phyloP scores from a whole-genome alignment of 2,113 vertebrate genomes.

The Sisor rabdophorus region DNA sequence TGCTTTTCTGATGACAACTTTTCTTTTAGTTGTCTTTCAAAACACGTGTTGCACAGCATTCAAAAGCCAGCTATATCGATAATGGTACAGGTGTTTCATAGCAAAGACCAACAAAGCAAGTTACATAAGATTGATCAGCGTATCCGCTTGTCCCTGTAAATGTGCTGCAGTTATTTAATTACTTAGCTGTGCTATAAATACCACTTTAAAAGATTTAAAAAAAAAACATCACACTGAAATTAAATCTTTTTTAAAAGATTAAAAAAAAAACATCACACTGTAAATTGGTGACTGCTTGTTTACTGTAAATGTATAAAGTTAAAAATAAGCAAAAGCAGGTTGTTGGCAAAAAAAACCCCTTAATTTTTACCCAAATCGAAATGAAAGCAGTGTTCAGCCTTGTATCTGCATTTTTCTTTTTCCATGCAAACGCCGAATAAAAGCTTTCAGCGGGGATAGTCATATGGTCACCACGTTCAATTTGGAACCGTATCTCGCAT shows the following conservation, averaged over 20 bases:
- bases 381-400: background rate
- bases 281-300: background rate
- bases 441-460: background rate
- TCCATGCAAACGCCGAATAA: background rate
- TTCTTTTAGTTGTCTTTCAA: background rate
- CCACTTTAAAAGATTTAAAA: background rate
- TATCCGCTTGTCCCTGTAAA: background rate
- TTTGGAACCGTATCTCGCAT: background rate
- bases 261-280: background rate
- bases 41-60: background rate
- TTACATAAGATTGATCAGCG: background rate
- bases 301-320: background rate
- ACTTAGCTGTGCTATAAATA: background rate
- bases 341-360: background rate
- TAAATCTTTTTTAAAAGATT: background rate
- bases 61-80: background rate
- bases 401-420: background rate
- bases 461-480: background rate
- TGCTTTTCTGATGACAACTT: too few relatives aligned
- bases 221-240: background rate
- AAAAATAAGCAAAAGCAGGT: background rate
- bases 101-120: too few relatives aligned
- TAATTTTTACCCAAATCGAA: background rate
- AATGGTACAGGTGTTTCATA: too few relatives aligned
- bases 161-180: background rate